Evolutionary conservation across 2,888 invertebrate species (phyloP).

Genomic region (Lasioglossum morio): DNA sequence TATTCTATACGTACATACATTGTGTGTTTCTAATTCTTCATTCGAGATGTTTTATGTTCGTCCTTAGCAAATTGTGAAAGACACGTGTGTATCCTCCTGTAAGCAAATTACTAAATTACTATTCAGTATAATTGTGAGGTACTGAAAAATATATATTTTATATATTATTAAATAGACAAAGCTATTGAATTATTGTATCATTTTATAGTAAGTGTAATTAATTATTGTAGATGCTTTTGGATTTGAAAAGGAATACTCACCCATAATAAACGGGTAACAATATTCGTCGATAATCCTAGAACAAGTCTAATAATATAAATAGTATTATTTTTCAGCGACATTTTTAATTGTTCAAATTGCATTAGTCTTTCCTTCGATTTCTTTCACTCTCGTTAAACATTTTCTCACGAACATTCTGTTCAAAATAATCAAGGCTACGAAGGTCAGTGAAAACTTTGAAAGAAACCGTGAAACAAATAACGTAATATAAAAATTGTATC

Average conservation of each 20-base stretch:
- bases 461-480: neutral
- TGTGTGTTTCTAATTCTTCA: neutral
- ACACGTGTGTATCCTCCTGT: neutral
- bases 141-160: conserved; percentile 33
- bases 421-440: neutral
- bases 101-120: neutral
- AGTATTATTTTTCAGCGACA: neutral
- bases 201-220: neutral
- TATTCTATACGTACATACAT: neutral
- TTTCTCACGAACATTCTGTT: neutral
- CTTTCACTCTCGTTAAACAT: neutral
- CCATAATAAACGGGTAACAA: neutral
- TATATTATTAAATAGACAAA: neutral
- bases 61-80: neutral
- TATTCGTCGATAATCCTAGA: neutral
- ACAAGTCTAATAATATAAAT: neutral
- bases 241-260: conserved; percentile 27
- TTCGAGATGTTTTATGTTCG: neutral
- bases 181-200: neutral
- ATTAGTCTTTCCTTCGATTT: neutral
- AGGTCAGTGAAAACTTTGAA: neutral
- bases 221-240: conserved; percentile 30
- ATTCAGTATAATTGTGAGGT: neutral
- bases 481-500: neutral
- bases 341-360: neutral